Evolutionary conservation across 2,888 invertebrate species (phyloP), one percentile per base, ranked within the genome.

Genomic region (Drosophila bunnanda): DNA sequence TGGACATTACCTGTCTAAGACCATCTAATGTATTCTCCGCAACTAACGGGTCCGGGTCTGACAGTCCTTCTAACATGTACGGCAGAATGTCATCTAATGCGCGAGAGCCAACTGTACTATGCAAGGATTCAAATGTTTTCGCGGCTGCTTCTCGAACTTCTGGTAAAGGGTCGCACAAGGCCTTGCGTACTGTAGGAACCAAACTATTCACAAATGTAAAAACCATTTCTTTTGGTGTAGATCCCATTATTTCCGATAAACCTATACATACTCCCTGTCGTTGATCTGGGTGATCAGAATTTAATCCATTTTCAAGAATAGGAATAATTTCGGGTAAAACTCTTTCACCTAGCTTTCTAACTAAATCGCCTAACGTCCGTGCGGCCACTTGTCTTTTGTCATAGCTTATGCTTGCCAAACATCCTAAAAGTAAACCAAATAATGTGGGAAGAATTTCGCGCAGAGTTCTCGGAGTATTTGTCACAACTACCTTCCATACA

Each of bases 401-500:
- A 90, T 97, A 97, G 92, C 98, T 98, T 55, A 97, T 97, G 90
- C 98, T 98, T 3, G 99, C 99, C 78, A 99, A 94, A 92, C 98
- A 98, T 55, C 98, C 97, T 60, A 99, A 93, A 72, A 99, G 93
- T 56, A 99, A 93, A 15, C 96, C 95, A 93, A 99, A 99, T 50
- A 99, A 93, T 0, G 98, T 98, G 8, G 98, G 98, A 77, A 99
- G 93, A 88, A 99, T 99, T 94, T 99, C 99, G 72, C 98, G 94
- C 48, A 99, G 93, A 0, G 99, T 99, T 91, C 98, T 95, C 0
- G 99, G 99, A 0, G 99, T 99, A 92, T 99, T 99, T 1, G 98
- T 97, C 2, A 99, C 99, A 2, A 99, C 98, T 79, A 99, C 97
- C 94, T 99, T 99, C 99, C 99, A 99, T 0, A 99, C 99, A 92